Base-by-base conservation (phyloP, 2,888 invertebrate genomes). In the Eupithecia inturbata region DNA sequence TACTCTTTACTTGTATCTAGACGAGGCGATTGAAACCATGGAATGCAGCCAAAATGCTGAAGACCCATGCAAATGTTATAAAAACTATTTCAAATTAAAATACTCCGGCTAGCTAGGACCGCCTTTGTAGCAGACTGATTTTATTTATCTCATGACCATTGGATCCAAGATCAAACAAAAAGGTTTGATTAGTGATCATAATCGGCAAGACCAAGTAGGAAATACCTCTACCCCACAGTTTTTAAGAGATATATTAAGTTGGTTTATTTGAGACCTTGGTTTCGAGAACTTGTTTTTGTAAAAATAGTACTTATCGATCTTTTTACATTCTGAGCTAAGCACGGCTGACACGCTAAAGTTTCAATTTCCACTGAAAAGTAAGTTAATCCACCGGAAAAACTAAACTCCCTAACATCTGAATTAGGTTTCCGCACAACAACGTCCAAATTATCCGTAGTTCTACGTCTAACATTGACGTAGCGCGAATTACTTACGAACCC, bases 41-140 rank as follows among this genome's bases (percentile, higher is more conserved):
- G 75, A 75, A 22, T 31, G 16, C 28, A 70, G 75, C 75, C 75
- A 75, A 75, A 28, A 75, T 72, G 57, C 64, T 70, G 39, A 70
- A 67, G 63, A 70, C 72, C 70, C 57, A 75, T 72, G 72, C 70
- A 70, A 70, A 75, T 75, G 36, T 70, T 74, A 71, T 66, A 74
- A 72, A 41, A 68, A 70, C 45, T 49, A 66, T 68, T 72, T 70
- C 36, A 72, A 75, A 72, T 72, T 72, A 72, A 75, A 73, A 60
- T 68, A 45, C 33, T 57, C 28, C 14, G 16, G 22, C 53, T n/a
- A 10, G 49, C n/a, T 53, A 3, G 22, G 53, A 22, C 22, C 22
- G 53, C 1, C 22, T n/a, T 53, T 53, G 3, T 22, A 53, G 53
- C 53, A 22, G 22, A 53, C 22, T 9, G 22, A 12, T 26, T 22